phyloP scores from a whole-genome alignment of 1,140 invertebrate species.

The Drosophila teissieri region DNA sequence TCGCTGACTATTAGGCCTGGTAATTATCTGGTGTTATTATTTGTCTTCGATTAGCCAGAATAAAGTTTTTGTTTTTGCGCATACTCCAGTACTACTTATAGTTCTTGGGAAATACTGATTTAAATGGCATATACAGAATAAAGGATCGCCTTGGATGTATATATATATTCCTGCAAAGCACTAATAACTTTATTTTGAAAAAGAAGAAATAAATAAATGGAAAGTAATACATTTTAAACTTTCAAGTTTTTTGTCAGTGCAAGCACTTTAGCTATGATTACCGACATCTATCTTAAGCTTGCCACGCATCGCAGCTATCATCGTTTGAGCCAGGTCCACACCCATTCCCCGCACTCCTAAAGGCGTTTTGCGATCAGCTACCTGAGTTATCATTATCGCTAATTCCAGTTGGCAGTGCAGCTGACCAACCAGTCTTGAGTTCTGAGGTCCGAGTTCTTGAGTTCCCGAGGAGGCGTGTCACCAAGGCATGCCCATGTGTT shows the following conservation, averaged over 20 bases:
- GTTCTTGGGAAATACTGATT: too few relatives aligned
- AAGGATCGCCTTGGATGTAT: too few relatives aligned
- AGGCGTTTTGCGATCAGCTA: conserved; percentile 15
- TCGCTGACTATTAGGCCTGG: not conserved
- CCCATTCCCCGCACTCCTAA: conserved; percentile 8
- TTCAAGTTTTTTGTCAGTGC: conserved; percentile 6
- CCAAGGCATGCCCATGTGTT: conserved; percentile 66
- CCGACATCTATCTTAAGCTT: conserved; percentile 9
- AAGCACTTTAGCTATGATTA: conserved; percentile 27
- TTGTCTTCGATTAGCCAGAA: conserved; percentile 6
- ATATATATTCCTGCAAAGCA: too few relatives aligned
- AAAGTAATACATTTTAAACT: not conserved
- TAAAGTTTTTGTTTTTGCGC: not conserved
- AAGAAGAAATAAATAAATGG: too few relatives aligned
- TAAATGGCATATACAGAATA: too few relatives aligned
- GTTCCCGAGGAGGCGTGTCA: conserved; percentile 56
- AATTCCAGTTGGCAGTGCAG: conserved; percentile 53
- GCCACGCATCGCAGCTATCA: conserved; percentile 25
- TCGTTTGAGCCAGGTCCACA: conserved; percentile 12
- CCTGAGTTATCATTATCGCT: conserved; percentile 71
- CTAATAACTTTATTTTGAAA: too few relatives aligned
- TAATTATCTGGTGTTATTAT: conserved; percentile 26
- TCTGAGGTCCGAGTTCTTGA: not conserved
- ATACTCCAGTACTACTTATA: too few relatives aligned
- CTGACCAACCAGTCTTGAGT: conserved; percentile 23